Evolutionary conservation across 2,113 vertebrate genomes (phyloP), one percentile per base, ranked within the genome.

Genomic region (Brachypteracias leptosomus): DNA sequence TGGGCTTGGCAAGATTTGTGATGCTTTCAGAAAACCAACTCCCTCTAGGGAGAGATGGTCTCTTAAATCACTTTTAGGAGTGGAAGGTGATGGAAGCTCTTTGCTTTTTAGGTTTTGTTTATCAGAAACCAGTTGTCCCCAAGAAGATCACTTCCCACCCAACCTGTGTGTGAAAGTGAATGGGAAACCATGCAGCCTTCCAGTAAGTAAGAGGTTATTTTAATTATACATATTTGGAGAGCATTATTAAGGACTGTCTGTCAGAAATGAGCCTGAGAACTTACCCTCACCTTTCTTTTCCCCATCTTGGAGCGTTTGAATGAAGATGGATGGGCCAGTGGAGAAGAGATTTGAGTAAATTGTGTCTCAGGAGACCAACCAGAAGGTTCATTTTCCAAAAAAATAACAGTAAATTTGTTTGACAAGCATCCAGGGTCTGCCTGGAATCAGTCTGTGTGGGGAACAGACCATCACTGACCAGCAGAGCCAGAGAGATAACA

Each of bases 131-230:
- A 99, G 99, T 97, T 99, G 99, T 98, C 99, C 99, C 90, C 99
- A 99, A 98, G 99, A 99, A 98, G 99, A 99, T 98, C 99, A 99
- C 97, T 99, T 99, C 89, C 99, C 99, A 93, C 99, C 99, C 84
- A 99, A 99, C 97, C 98, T 99, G 81, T 99, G 99, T 94, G 99
- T 99, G 96, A 99, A 99, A 99, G 99, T 99, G 80, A 99, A 99
- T 68, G 99, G 99, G 96, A 99, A 99, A 98, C 99, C 99, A 4
- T 99, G 99, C 95, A 99, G 98, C 98, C 99, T 99, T 97, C 99
- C 99, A 93, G 99, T 99, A 98, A 99, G 99, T 99, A 81, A 85
- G 71, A 52, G 65, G 35, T 73, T 79, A 52, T 59, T 58, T 93
- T 11, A 42, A 24, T 71, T 57, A 11, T 18, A 8, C 58, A 0